Conservation (phyloP, 2,888 invertebrate genomes). For the Rugalucina vietnamica region DNA sequence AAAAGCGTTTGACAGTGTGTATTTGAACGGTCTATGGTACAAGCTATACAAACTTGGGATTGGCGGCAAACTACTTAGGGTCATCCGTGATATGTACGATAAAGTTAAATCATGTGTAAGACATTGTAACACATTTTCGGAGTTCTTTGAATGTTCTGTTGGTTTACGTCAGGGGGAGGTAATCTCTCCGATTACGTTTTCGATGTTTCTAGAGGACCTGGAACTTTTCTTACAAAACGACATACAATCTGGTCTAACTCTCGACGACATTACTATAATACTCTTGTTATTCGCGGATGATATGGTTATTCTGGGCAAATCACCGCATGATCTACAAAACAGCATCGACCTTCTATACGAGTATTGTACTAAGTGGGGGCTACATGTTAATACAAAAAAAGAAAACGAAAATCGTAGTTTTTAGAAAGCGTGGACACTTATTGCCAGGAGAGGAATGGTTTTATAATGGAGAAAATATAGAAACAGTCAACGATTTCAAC, state of each 20-base stretch:
- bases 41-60: not conserved
- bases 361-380: constrained; percentile 19
- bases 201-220: constrained; percentile 26
- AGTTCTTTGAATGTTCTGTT: constrained; percentile 10
- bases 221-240: constrained; percentile 19
- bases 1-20: not conserved
- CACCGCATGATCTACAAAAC: constrained; percentile 14
- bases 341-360: not conserved
- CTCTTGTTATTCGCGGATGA: constrained; percentile 26
- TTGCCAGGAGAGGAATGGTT: constrained; percentile 1
- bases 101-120: constrained; percentile 13
- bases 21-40: not conserved
- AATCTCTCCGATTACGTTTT: constrained; percentile 14
- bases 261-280: constrained; percentile 11
- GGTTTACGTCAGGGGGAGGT: constrained; percentile 20
- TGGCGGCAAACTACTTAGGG: constrained; percentile 1
- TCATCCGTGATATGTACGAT: constrained; percentile 11
- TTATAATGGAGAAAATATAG: not conserved
- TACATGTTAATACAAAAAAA: not conserved
- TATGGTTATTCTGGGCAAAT: constrained; percentile 17
- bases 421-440: not conserved
- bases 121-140: not conserved
- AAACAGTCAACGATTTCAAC: constrained; percentile 22
- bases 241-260: not conserved
- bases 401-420: constrained; percentile 7